Base-by-base conservation (phyloP, 2,797 vertebrate genomes). In the Fratercula arctica region DNA sequence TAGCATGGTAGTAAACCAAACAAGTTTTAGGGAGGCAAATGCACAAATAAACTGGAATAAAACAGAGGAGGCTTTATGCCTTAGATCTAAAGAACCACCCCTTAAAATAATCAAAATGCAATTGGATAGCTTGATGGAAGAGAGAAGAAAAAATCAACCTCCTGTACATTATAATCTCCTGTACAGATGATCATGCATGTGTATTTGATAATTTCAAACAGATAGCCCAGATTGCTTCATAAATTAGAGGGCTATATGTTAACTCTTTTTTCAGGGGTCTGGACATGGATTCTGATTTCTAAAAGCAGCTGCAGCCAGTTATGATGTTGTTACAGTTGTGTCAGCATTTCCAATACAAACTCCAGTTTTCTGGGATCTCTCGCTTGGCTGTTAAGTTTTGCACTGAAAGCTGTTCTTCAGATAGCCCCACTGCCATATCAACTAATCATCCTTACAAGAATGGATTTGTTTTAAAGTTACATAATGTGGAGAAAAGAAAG, bases 321-420 rank as follows among this genome's bases (percentile, higher is more conserved):
- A 95, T 90, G 95, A 87, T 87, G 75, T 64, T 86, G 90, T 96
- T 96, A 92, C 14, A 21, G 75, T 96, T 93, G 91, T 94, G 94
- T 96, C 95, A 96, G 94, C 95, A 96, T 96, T 97, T 96, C 95
- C 88, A 89, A 83, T 89, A 95, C 94, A 95, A 96, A 95, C 74
- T 93, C 90, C 79, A 92, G 54, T 93, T 96, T 96, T 95, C 86
- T 92, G 66, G 61, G 63, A 75, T 93, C 85, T 96, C 93, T 96
- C 25, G 43, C 72, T 73, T 93, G 85, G n/a, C 63, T 92, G 90
- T 92, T 91, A 92, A 94, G 86, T 96, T 97, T 94, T 92, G 75
- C 75, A 88, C 59, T 70, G 91, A 95, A 95, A 93, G 90, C 87
- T 94, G 70, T 83, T 94, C 85, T 90, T 75, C 41, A 41, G 41